Conservation (phyloP, 2,888 invertebrate species). For the Fragum fragum region DNA sequence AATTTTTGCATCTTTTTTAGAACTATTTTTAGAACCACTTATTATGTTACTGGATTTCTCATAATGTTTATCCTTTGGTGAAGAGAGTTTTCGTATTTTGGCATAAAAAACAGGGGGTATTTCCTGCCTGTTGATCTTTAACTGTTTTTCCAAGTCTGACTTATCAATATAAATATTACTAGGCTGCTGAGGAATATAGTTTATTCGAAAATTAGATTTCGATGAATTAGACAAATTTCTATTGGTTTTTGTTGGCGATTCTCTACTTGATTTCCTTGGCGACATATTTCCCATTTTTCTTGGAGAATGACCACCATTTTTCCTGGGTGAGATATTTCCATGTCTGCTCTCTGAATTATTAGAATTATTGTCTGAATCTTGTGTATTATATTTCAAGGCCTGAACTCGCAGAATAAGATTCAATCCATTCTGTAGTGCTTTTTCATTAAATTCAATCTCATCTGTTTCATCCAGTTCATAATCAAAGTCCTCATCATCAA, state of each 20-base stretch:
- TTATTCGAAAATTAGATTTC: conserved; percentile 46
- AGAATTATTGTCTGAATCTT: conserved; percentile 41
- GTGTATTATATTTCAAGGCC: conserved; percentile 56
- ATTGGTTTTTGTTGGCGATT: conserved; percentile 39
- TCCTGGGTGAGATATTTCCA: conserved; percentile 41
- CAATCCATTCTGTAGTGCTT: conserved; percentile 58
- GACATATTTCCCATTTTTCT: conserved; percentile 35
- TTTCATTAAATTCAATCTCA: conserved; percentile 47
- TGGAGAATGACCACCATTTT: conserved; percentile 47
- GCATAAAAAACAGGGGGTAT: conserved; percentile 77
- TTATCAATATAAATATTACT: conserved; percentile 77
- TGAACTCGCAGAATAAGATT: conserved; percentile 77
- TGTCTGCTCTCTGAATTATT: conserved; percentile 5
- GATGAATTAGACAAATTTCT: conserved; percentile 34
- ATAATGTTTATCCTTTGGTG: conserved; percentile 74
- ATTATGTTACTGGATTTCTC: conserved; percentile 55
- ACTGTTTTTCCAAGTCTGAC: conserved; percentile 71
- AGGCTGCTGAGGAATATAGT: conserved; percentile 70
- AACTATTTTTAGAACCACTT: conserved; percentile 40
- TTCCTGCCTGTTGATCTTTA: conserved; percentile 53
- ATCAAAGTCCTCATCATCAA: conserved; percentile 48
- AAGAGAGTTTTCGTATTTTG: conserved; percentile 72
- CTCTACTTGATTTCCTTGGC: conserved; percentile 52
- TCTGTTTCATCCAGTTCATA: conserved; percentile 41
- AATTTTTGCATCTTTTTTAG: conserved; percentile 29